Percentiles rank a stretch among this genome's conserved stretches.
Conservation (phyloP, 2,113 vertebrate genomes). For the Nicator chloris region DNA sequence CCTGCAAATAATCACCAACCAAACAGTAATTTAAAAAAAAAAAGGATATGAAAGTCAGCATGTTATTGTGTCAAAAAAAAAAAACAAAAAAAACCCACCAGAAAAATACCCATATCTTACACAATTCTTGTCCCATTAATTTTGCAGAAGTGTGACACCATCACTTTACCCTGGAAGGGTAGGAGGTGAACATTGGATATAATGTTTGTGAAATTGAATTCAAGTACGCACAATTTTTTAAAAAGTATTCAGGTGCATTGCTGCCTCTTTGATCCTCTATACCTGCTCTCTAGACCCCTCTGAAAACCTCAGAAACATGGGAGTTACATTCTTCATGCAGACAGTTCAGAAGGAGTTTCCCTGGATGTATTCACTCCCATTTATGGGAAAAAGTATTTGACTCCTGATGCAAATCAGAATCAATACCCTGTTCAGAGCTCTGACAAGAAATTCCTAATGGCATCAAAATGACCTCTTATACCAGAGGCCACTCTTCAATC, state of each 20-base stretch:
- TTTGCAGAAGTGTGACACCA: background rate
- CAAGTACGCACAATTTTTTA: accelerated
- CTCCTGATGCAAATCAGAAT: background rate
- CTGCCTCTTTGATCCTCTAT: background rate
- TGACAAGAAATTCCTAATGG: background rate
- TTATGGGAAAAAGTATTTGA: background rate
- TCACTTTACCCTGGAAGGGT: background rate
- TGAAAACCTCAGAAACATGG: background rate
- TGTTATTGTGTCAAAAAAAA: background rate
- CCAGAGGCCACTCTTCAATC: background rate
- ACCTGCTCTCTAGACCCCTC: background rate
- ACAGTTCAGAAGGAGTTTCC: background rate
- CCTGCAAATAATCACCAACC: constrained; percentile 49
- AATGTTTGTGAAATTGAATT: background rate
- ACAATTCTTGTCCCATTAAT: background rate
- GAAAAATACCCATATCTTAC: background rate
- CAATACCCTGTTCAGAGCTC: background rate
- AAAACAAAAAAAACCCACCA: too few species aligned
- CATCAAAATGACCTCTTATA: background rate
- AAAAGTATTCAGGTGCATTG: background rate
- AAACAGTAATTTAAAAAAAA: background rate
- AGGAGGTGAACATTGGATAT: background rate
- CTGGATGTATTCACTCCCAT: background rate
- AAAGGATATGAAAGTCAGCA: background rate
- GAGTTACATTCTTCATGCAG: background rate